Conservation (phyloP, 2,797 vertebrate genomes). For the Vultur gryphus region DNA sequence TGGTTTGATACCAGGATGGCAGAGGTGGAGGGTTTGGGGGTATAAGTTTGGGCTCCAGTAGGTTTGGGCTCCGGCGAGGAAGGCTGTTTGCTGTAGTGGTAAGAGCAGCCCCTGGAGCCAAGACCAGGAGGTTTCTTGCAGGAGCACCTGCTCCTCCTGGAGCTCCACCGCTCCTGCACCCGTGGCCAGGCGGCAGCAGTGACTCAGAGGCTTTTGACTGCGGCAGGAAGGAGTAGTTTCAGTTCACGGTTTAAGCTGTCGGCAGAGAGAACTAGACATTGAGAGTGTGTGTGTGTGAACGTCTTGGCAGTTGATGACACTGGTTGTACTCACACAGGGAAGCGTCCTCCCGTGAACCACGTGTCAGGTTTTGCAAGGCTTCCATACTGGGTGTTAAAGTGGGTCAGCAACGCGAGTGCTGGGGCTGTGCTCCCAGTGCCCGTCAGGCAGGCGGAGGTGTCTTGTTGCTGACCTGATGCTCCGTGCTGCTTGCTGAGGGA, state of each 20-base stretch:
- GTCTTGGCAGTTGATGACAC: not conserved
- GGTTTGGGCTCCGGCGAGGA: not conserved
- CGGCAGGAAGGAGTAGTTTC: not conserved
- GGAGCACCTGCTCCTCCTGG: not conserved
- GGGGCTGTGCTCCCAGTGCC: not conserved
- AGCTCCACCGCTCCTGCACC: not conserved
- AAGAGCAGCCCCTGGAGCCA: not conserved
- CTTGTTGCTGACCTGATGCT: not conserved
- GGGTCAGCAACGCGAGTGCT: not conserved
- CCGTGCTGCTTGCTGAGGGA: not conserved
- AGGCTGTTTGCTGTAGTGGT: not conserved
- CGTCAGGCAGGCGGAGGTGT: not conserved
- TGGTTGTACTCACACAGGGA: not conserved
- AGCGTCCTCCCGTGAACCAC: rapidly evolving
- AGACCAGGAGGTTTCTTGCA: not conserved
- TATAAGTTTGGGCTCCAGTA: not conserved
- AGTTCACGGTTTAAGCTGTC: not conserved
- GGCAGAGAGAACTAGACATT: not conserved
- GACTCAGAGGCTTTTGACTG: not conserved
- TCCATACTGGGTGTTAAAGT: not conserved
- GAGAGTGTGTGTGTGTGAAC: not conserved
- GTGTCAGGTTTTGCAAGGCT: not conserved
- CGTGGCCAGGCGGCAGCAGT: rapidly evolving
- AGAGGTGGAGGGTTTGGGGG: not conserved
- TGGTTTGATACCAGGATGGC: not conserved